Percentiles rank a stretch among this genome's conserved stretches.
phyloP scores from a whole-genome alignment of 1,140 invertebrate genomes.

The Drosophila tani region DNA sequence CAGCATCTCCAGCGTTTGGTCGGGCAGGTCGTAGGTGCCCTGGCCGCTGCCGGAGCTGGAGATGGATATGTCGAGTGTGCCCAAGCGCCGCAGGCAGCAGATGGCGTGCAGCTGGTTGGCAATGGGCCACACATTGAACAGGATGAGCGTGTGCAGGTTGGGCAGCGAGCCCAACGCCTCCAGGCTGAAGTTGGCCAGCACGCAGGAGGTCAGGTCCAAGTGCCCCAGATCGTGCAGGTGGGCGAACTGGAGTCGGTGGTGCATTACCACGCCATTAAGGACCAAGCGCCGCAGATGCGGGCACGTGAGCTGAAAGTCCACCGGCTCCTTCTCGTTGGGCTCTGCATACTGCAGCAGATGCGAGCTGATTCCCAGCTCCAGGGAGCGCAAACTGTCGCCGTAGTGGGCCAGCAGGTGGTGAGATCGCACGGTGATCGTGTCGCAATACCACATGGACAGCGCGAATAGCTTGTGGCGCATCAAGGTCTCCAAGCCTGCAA shows the following conservation, averaged over 20 bases:
- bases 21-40: conserved; percentile 81
- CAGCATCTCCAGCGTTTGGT: conserved; percentile 88
- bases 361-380: conserved; percentile 85
- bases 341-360: conserved; percentile 82
- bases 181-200: conserved; percentile 86
- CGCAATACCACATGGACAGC: conserved; percentile 91
- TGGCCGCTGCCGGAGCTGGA: conserved; percentile 76
- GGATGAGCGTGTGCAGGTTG: conserved; percentile 89
- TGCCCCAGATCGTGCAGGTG: conserved; percentile 88
- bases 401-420: conserved; percentile 84
- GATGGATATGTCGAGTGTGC: conserved; percentile 92
- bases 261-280: conserved; percentile 85
- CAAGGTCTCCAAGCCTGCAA: conserved; percentile 87
- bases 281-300: conserved; percentile 89
- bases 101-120: conserved; percentile 87
- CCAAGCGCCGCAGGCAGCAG: conserved; percentile 87
- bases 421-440: conserved; percentile 87
- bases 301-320: conserved; percentile 87
- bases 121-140: conserved; percentile 90
- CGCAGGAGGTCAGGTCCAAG: conserved; percentile 92
- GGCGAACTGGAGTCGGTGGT: conserved; percentile 76
- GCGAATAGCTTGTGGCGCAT: conserved; percentile 90
- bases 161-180: conserved; percentile 87
- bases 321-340: conserved; percentile 78
- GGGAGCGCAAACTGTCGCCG: conserved; percentile 84